Evolutionary conservation across 2,113 vertebrate genomes (phyloP).

Genomic region (Vulpes lagopus): DNA sequence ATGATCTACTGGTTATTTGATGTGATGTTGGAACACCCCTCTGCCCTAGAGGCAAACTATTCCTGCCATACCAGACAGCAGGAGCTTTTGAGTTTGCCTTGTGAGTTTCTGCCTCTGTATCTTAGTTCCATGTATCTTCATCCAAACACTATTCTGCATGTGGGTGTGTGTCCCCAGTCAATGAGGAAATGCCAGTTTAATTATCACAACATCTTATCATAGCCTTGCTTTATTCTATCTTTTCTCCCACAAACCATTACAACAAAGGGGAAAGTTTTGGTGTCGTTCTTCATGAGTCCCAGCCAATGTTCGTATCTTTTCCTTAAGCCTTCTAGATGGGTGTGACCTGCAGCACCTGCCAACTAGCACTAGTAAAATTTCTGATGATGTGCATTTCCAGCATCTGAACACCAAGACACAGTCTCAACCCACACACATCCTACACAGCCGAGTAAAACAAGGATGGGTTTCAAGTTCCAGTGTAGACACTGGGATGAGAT

Average conservation of each 20-base stretch:
- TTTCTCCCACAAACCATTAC: neutral
- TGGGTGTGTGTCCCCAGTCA: neutral
- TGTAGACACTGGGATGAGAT: neutral
- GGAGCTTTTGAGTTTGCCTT: neutral
- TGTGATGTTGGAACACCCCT: too few species aligned
- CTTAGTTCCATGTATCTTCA: neutral
- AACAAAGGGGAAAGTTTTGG: neutral
- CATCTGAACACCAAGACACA: neutral
- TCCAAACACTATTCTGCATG: neutral
- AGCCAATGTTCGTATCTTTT: neutral
- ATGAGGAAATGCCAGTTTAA: neutral
- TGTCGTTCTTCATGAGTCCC: neutral
- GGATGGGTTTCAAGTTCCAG: neutral
- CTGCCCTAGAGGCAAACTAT: neutral
- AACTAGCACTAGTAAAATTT: neutral
- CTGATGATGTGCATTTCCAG: neutral
- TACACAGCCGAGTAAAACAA: neutral
- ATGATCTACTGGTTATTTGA: neutral
- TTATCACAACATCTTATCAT: too few species aligned
- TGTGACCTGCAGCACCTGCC: neutral
- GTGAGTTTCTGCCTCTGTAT: neutral
- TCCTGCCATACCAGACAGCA: neutral
- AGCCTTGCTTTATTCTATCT: neutral
- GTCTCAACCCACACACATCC: neutral
- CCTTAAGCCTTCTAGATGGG: neutral